These are phyloP conservation scores for Eumeta japonica DNA, from an alignment of 1,140 invertebrate genomes.

Conservation along the genomic window DNA sequence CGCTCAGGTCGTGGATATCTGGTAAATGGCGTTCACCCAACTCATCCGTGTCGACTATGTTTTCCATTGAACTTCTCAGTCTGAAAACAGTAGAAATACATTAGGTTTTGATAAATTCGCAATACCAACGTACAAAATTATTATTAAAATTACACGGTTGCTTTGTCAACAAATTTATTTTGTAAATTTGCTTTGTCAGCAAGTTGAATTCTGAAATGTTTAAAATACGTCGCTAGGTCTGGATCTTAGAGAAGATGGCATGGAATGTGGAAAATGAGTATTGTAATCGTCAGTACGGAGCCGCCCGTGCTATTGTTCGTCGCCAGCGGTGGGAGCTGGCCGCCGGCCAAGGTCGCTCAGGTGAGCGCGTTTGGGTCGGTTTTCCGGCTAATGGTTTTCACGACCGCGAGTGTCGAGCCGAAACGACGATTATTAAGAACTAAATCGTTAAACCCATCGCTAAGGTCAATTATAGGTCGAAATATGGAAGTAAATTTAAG, in stretches of 20 bases:
- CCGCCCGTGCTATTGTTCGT: slow-evolving; percentile 52
- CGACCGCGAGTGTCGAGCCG: too few relatives aligned
- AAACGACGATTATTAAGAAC: too few relatives aligned
- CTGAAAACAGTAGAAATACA: slow-evolving; percentile 30
- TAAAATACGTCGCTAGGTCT: too few relatives aligned
- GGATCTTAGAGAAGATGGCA: too few relatives aligned
- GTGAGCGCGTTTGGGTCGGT: slow-evolving; percentile 32
- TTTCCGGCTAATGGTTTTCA: slow-evolving; percentile 18
- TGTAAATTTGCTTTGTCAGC: too few relatives aligned
- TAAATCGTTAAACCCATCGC: too few relatives aligned
- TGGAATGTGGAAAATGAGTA: too few relatives aligned
- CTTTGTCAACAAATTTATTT: background rate
- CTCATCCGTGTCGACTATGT: slow-evolving; percentile 61
- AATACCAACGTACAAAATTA: too few relatives aligned
- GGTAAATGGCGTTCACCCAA: slow-evolving; percentile 37
- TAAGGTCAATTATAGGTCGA: too few relatives aligned
- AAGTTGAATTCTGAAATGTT: too few relatives aligned
- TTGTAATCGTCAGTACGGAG: too few relatives aligned
- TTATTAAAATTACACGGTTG: slow-evolving; percentile 4
- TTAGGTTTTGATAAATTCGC: slow-evolving; percentile 2
- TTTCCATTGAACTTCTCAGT: slow-evolving; percentile 65
- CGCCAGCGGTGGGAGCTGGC: slow-evolving; percentile 46
- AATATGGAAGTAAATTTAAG: too few relatives aligned
- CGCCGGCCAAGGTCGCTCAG: slow-evolving; percentile 45
- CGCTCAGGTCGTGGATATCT: slow-evolving; percentile 56